These are phyloP conservation scores for Cosmia trapezina DNA, from an alignment of 2,888 invertebrate genomes.

Conservation along the genomic window DNA sequence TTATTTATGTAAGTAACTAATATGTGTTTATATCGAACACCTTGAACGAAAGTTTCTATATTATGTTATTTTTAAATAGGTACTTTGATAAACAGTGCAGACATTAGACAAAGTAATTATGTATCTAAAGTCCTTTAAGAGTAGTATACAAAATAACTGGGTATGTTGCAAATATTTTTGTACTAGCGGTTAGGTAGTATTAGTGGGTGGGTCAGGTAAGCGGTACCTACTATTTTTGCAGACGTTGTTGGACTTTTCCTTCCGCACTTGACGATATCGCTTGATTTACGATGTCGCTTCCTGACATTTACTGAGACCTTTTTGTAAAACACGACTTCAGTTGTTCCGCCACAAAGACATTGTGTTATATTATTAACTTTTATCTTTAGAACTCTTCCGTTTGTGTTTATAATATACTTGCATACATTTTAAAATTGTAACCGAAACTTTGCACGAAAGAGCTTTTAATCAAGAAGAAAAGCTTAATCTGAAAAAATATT, in stretches of 20 bases:
- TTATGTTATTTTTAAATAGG: slow-evolving; percentile 9
- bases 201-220: slow-evolving; percentile 61
- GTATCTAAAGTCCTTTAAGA: not conserved
- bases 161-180: slow-evolving; percentile 16
- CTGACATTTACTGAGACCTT: slow-evolving; percentile 73
- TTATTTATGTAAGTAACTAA: not conserved
- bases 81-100: not conserved
- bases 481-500: slow-evolving; percentile 17
- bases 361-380: slow-evolving; percentile 49
- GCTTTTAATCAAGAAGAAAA: slow-evolving; percentile 21
- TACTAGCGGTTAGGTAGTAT: slow-evolving; percentile 19
- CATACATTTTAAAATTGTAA: slow-evolving; percentile 8
- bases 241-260: slow-evolving; percentile 71
- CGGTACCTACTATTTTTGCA: slow-evolving; percentile 69
- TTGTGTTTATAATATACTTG: slow-evolving; percentile 19
- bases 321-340: slow-evolving; percentile 67
- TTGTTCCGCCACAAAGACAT: slow-evolving; percentile 52
- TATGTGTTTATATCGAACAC: slow-evolving; percentile 6
- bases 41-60: slow-evolving; percentile 1
- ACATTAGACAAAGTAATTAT: not conserved
- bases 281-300: slow-evolving; percentile 79
- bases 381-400: slow-evolving; percentile 30
- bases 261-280: slow-evolving; percentile 75
- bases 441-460: not conserved
- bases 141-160: not conserved